Evolutionary conservation across 2,888 invertebrate genomes (phyloP), one percentile per base, ranked within the genome.

Genomic region (Noctua janthe): DNA sequence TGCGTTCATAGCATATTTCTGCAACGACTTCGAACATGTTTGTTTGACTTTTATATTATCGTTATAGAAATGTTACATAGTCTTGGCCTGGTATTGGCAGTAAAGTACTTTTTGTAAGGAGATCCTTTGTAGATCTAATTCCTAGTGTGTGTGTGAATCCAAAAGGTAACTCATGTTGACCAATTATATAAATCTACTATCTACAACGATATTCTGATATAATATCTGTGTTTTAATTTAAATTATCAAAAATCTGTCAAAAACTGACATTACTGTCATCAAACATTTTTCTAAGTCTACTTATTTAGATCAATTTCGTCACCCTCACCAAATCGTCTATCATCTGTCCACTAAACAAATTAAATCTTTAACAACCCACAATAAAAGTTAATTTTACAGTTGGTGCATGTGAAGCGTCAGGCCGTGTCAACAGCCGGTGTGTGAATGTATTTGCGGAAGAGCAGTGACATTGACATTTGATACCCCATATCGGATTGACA

Each of bases 371-470:
- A 76, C 69, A 43, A 29, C 62, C 62, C 62, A 49, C 23, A 79
- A 49, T 87, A 64, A 80, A 76, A 70, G 73, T 69, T 71, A 72
- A 82, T 82, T 82, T 82, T 74, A 88, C 79, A 82, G 73, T 77
- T 77, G 71, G 43, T 79, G 73, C 83, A 78, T 88, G 88, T 89
- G 90, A 91, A 89, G 91, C 90, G 91, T 92, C 90, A 88, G 86
- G 88, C 88, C 89, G 90, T 91, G 91, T 91, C 91, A 86, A 84
- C 79, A 84, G 87, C 56, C 86, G 35, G 85, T 86, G 86, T 85
- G 87, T 81, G 87, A 88, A 91, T 88, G 84, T 90, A 91, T 91
- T 94, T 92, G 93, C 94, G 95, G 96, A 95, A 96, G 94, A 78
- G 93, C 69, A 56, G 29, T 39, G 56, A 79, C 64, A 71, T 59